These are phyloP conservation scores for Novumbra hubbsi DNA, from an alignment of 2,797 vertebrate genomes.

Conservation along the genomic window DNA sequence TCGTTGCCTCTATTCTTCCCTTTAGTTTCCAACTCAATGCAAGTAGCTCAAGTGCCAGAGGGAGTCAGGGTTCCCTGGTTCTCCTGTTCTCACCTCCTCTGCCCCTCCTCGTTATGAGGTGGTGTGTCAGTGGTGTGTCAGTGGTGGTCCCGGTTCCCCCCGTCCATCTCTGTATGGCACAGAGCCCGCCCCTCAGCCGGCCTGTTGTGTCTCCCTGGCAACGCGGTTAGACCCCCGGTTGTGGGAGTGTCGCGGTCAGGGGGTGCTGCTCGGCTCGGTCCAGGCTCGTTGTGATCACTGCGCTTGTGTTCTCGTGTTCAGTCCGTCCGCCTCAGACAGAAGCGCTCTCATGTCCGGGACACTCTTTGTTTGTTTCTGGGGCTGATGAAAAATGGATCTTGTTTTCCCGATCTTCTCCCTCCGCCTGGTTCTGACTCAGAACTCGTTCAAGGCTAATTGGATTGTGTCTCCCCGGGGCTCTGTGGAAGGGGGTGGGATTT, in stretches of 20 bases:
- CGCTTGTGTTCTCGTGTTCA: constrained; percentile 39
- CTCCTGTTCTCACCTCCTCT: not conserved
- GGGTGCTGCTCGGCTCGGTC: constrained; percentile 14
- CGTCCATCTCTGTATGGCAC: not conserved
- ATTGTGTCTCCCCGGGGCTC: not conserved
- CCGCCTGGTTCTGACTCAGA: not conserved
- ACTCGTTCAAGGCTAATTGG: constrained; percentile 4
- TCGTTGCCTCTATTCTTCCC: not conserved
- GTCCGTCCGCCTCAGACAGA: constrained; percentile 28
- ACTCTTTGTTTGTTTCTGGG: constrained; percentile 24
- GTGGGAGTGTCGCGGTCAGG: not conserved
- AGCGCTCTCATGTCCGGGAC: constrained; percentile 12
- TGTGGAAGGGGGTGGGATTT: not conserved
- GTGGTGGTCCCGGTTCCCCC: not conserved
- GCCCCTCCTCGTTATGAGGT: too few relatives aligned
- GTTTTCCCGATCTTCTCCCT: constrained; percentile 24
- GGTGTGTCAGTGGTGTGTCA: not conserved
- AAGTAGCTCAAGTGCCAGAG: too few relatives aligned
- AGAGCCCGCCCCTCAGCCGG: not conserved
- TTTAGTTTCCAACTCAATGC: too few relatives aligned
- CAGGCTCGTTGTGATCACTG: constrained; percentile 44
- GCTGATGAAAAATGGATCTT: constrained; percentile 37
- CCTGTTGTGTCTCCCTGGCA: not conserved
- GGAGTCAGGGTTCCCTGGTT: too few relatives aligned
- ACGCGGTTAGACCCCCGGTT: constrained; percentile 31